phyloP scores from a whole-genome alignment of 2,113 vertebrate species.

The Platysternon megacephalum region DNA sequence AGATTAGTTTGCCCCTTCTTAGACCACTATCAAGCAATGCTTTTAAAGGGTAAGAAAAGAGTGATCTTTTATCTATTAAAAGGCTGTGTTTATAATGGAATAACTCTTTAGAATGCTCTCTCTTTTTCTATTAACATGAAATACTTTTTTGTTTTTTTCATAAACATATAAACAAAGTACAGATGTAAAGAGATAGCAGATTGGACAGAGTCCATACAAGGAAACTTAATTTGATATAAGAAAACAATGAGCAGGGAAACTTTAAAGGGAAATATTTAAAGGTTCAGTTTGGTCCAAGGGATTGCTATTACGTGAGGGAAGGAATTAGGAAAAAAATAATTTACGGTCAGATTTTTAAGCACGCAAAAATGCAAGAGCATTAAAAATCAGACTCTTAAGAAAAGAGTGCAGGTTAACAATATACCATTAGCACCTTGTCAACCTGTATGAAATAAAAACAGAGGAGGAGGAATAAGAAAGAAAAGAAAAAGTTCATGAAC shows the following conservation, averaged over 20 bases:
- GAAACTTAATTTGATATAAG: not conserved
- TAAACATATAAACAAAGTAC: not conserved
- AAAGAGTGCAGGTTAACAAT: not conserved
- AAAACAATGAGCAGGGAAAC: not conserved
- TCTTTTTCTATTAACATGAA: not conserved
- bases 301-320: not conserved
- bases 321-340: not conserved
- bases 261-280: not conserved
- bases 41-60: not conserved
- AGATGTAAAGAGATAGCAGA: not conserved
- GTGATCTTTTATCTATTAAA: not conserved
- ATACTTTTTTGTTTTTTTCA: not conserved
- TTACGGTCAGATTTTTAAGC: not conserved
- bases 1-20: not conserved
- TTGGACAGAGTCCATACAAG: not conserved
- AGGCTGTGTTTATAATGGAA: not conserved
- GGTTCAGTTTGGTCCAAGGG: not conserved
- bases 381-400: not conserved
- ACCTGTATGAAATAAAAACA: not conserved
- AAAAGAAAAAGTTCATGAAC: not conserved
- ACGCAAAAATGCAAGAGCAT: not conserved
- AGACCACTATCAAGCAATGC: not conserved
- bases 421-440: not conserved
- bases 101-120: not conserved
- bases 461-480: not conserved